Evolutionary conservation across 2,888 invertebrate species (phyloP).

Genomic region (Hermaeophaga mercurialis): DNA sequence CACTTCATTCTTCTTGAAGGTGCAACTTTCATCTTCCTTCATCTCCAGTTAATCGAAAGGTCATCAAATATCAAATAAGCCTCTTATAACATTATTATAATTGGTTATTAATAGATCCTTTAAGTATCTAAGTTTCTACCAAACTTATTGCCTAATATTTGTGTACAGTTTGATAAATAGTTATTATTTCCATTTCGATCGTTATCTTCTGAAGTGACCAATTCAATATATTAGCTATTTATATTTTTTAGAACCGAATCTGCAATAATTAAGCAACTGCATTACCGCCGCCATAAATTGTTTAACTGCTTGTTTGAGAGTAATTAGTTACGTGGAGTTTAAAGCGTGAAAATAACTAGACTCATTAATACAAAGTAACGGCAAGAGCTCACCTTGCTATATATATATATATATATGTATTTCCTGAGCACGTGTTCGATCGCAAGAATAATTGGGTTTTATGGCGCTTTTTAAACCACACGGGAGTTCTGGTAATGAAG

Average conservation of each 20-base stretch:
- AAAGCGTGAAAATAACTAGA: constrained; percentile 16
- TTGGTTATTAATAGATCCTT: too few relatives aligned
- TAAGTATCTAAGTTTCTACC: too few relatives aligned
- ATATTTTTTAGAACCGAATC: not conserved
- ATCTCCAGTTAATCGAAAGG: too few relatives aligned
- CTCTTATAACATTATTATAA: too few relatives aligned
- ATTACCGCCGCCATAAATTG: constrained; percentile 8
- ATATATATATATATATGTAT: too few relatives aligned
- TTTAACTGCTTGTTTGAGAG: constrained; percentile 3
- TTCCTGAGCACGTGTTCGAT: constrained; percentile 26
- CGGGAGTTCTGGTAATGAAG: constrained; percentile 26
- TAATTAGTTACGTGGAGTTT: constrained; percentile 6
- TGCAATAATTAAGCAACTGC: not conserved
- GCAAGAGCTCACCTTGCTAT: constrained; percentile 4
- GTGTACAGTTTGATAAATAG: too few relatives aligned
- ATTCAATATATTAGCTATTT: not conserved
- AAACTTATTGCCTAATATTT: too few relatives aligned
- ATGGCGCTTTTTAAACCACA: constrained; percentile 20
- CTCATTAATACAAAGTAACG: constrained; percentile 28
- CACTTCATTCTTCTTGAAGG: too few relatives aligned
- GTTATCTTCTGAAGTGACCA: not conserved
- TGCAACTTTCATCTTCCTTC: too few relatives aligned
- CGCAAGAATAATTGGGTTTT: constrained; percentile 28
- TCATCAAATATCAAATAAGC: too few relatives aligned
- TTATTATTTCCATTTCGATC: too few relatives aligned